Base-by-base conservation (phyloP, 2,888 invertebrate genomes). In the Platycnemis pennipes region DNA sequence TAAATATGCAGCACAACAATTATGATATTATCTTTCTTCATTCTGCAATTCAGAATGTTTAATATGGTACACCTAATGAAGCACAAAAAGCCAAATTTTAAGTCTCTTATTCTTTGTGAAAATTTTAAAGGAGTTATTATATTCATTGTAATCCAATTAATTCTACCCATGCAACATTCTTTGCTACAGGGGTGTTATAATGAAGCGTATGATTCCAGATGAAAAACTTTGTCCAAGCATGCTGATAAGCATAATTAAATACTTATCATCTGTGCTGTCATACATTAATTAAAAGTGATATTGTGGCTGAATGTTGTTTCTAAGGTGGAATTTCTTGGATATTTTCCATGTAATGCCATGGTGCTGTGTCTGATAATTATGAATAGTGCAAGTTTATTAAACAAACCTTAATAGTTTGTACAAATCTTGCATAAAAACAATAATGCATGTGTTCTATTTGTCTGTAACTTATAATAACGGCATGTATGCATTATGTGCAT, bases 391-490 rank as follows among this genome's bases (percentile, higher is more conserved):
- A 44, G 37, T 26, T 89, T 42, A 88, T 56, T 42, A 26, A 89
- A 26, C 26, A 56, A 42, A 49, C 49, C 16, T 88, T 56, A 56
- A 56, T 89, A 89, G 89, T 89, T 42, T 89, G 89, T 89, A 89
- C 53, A 56, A 89, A 56, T 89, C 31, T 56, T 63, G 46, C 46
- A 8, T 19, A 31, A 89, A 37, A 89, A 42, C 37, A 56, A 26
- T 89, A 56, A 53, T 56, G 42, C 89, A 89, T 56, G 42, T 56
- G 37, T 63, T 89, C 56, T 56, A 89, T 56, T 89, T 22, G 26
- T 89, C 53, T 89, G 42, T 89, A 89, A 3, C 42, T 53, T 46
- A 42, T 87, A 46, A 87, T 26, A 87, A 87, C 11, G 16, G 46
- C n/a, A 45, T 8, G 44, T 45, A 11, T 19, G 44, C 22, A 87